Percentiles rank a stretch among this genome's conserved stretches.
Conservation (phyloP, 2,797 vertebrate species). For the Myripristis jacobus region DNA sequence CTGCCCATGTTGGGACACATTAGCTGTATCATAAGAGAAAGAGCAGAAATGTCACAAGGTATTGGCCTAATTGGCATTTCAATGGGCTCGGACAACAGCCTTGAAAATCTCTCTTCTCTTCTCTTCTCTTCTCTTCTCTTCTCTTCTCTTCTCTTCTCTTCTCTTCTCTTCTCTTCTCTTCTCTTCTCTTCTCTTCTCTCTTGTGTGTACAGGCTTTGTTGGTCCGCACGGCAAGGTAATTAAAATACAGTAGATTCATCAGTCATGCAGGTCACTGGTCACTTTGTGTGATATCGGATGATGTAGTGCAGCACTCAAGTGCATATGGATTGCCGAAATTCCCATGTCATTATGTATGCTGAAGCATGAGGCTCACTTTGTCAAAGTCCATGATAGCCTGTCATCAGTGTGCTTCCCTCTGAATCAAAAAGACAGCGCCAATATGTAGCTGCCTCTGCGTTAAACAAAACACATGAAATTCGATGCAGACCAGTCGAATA, state of each 20-base stretch:
- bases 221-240: constrained; percentile 67
- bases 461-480: background rate
- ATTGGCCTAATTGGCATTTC: constrained; percentile 66
- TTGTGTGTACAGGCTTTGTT: constrained; percentile 56
- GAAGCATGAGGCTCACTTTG: constrained; percentile 11
- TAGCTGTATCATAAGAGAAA: constrained; percentile 49
- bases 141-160: constrained; percentile 9
- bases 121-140: constrained; percentile 14
- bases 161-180: constrained; percentile 3
- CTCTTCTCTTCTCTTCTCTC: constrained; percentile 3
- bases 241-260: constrained; percentile 48
- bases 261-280: constrained; percentile 48
- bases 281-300: constrained; percentile 29
- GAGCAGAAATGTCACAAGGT: constrained; percentile 61
- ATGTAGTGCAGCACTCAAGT: constrained; percentile 29
- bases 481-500: background rate
- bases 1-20: constrained; percentile 40
- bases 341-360: constrained; percentile 29
- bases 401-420: background rate
- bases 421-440: background rate
- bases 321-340: constrained; percentile 38
- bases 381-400: constrained; percentile 10
- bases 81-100: constrained; percentile 35
- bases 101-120: constrained; percentile 16
- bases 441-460: background rate